Conservation (phyloP, 2,888 invertebrate genomes). For the Synanthedon andrenaeformis region DNA sequence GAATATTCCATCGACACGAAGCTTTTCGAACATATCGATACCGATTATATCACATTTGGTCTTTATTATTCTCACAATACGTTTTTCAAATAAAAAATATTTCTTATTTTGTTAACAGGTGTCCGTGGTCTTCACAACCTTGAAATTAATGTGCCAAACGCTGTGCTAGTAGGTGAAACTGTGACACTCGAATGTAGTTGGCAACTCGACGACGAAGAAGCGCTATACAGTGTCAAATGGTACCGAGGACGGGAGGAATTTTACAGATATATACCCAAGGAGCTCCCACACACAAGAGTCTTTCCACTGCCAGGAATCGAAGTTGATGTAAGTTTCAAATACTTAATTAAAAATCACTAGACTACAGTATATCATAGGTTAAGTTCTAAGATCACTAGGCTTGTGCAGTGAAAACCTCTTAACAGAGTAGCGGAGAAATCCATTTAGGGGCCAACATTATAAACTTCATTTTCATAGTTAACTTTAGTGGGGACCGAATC, state of each 20-base stretch:
- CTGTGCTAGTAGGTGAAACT: constrained; percentile 78
- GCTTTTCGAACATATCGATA: no score
- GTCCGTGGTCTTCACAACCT: constrained; percentile 75
- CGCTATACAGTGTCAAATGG: constrained; percentile 85
- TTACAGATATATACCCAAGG: constrained; percentile 84
- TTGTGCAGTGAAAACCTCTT: no score
- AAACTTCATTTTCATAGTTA: no score
- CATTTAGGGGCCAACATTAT: no score
- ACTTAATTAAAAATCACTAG: background rate
- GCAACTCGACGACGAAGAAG: constrained; percentile 78
- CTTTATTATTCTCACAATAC: background rate
- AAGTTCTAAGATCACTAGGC: no score
- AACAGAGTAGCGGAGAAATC: no score
- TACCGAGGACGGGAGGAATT: constrained; percentile 82
- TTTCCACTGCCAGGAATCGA: constrained; percentile 77
- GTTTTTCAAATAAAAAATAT: background rate
- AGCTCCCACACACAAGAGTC: constrained; percentile 79
- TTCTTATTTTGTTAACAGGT: constrained; percentile 33
- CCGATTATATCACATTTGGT: no score
- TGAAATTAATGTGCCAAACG: constrained; percentile 77
- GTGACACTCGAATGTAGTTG: constrained; percentile 81
- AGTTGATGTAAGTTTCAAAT: constrained; percentile 76
- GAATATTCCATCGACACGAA: no score
- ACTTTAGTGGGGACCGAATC: no score
- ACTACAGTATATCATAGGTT: no score